phyloP scores from a whole-genome alignment of 2,888 invertebrate species.

The Stenurella melanura region DNA sequence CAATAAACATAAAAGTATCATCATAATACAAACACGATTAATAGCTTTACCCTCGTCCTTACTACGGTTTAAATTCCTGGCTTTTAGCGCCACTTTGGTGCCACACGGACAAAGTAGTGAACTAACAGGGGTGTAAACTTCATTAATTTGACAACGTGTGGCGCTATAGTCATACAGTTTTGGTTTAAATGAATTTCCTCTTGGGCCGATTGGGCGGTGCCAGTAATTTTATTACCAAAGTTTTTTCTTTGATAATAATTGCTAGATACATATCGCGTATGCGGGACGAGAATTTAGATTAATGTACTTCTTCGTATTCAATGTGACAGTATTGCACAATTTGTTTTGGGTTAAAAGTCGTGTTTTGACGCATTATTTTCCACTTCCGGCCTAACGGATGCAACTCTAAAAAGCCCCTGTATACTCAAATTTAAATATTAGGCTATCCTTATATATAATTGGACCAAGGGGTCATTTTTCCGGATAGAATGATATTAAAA shows the following conservation, averaged over 20 bases:
- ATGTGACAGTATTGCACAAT: no score
- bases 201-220: conserved; percentile 7
- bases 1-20: conserved; percentile 8
- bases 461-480: no score
- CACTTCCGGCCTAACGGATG: background rate
- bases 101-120: conserved; percentile 38
- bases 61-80: background rate
- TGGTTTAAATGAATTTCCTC: background rate
- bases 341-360: no score
- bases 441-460: no score
- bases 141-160: conserved; percentile 44
- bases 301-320: no score
- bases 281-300: no score
- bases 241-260: background rate
- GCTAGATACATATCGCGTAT: no score
- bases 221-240: background rate
- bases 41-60: background rate
- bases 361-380: no score
- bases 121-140: conserved; percentile 45
- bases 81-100: conserved; percentile 27
- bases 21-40: background rate
- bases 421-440: background rate
- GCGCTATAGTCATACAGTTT: conserved; percentile 40
- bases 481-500: no score
- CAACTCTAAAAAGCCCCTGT: background rate